Evolutionary conservation across 2,797 vertebrate species (phyloP), one percentile per base, ranked within the genome.

Genomic region (Xiphorhynchus erythropygius): DNA sequence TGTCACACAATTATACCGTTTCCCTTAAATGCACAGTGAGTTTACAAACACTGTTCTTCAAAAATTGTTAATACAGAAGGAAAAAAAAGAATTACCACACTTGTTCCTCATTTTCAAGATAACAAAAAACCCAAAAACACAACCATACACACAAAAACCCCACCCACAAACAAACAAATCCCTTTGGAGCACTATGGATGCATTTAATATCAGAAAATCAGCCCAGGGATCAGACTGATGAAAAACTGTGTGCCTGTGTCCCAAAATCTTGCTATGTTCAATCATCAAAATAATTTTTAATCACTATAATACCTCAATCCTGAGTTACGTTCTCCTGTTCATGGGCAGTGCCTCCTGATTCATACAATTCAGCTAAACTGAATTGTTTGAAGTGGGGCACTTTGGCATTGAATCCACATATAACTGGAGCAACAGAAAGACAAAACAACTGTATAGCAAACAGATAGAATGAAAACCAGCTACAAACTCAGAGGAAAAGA

Each of bases 221-320:
- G 33, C 15, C 22, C 37, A 75, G 27, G n/a, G 42, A 94, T 27
- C n/a, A 89, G 23, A 90, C 0, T 25, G 50, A 30, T 42, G 9
- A 82, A 65, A 84, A 87, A 33, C 0, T 33, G 7, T 50, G 37
- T 28, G 32, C 22, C 25, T 0, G 0, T 21, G 10, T 63, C 53
- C 35, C 30, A 87, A 70, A 91, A 87, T 35, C 33, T 68, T 56
- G 18, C 10, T 35, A 53, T 11, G 8, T 63, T 91, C 68, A 50
- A 32, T 17, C 28, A 80, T 12, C 32, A 77, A 63, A 91, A 60
- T 49, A 87, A 30, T 32, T 53, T 53, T 53, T 15, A 60, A 33
- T 17, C 23, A 71, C 18, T 16, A 68, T 52, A 90, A 62, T 53
- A 93, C 18, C 25, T 67, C 69, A 44, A 25, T 67, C 39, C 28